phyloP scores from a whole-genome alignment of 2,797 vertebrate species.

The Anniella stebbinsi region DNA sequence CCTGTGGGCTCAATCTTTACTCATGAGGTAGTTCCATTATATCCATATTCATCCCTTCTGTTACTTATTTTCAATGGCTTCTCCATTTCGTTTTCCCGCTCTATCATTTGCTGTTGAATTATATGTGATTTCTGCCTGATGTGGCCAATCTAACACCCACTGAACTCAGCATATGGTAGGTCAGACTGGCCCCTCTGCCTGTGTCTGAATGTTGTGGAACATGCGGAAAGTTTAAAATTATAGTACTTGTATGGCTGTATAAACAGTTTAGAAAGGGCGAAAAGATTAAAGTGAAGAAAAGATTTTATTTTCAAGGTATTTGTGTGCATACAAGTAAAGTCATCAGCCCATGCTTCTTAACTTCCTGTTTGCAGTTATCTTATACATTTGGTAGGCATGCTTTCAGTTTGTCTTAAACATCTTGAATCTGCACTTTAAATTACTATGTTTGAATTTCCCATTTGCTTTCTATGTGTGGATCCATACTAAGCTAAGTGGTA shows the following conservation, averaged over 20 bases:
- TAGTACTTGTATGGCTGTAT: background rate
- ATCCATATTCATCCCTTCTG: slow-evolving; percentile 30
- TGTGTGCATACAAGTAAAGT: background rate
- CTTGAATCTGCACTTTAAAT: background rate
- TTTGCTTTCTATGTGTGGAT: too few species aligned
- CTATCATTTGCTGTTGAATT: slow-evolving; percentile 60
- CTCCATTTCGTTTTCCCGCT: slow-evolving; percentile 39
- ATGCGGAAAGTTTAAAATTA: background rate
- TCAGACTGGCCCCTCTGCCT: slow-evolving; percentile 23
- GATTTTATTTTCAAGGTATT: slow-evolving; percentile 9
- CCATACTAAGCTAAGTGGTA: background rate
- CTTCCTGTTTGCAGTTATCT: background rate
- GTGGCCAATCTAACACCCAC: slow-evolving; percentile 36
- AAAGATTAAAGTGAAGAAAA: slow-evolving; percentile 28
- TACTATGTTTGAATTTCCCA: too few species aligned
- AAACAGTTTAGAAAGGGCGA: slow-evolving; percentile 1
- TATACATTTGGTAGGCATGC: background rate
- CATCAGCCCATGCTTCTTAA: background rate
- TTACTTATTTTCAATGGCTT: slow-evolving; percentile 53
- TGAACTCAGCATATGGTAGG: slow-evolving; percentile 44
- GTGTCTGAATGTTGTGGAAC: slow-evolving; percentile 35
- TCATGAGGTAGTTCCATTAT: slow-evolving; percentile 11
- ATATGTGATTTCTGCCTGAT: slow-evolving; percentile 51
- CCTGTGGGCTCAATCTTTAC: slow-evolving; percentile 21
- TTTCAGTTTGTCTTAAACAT: background rate